phyloP scores from a whole-genome alignment of 2,797 vertebrate species.

The Neosilurus hyrtlii region DNA sequence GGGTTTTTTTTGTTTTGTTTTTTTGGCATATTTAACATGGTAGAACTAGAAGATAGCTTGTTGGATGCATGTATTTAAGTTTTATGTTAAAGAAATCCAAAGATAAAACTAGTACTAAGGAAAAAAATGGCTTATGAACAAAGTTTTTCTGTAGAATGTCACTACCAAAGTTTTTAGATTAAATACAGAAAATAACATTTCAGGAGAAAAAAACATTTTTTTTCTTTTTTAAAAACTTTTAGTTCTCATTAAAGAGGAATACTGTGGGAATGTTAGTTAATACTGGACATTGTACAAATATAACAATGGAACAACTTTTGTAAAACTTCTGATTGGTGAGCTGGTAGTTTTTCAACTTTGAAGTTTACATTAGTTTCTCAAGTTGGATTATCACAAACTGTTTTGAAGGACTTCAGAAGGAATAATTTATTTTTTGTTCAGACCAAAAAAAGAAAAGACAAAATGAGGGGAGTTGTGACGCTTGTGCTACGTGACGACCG shows the following conservation, averaged over 20 bases:
- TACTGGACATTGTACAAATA: slow-evolving; percentile 51
- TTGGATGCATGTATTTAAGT: slow-evolving; percentile 56
- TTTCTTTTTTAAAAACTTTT: slow-evolving; percentile 21
- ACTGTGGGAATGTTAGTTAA: slow-evolving; percentile 49
- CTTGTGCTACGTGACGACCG: slow-evolving; percentile 67
- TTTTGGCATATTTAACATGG: slow-evolving; percentile 39
- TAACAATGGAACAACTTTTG: slow-evolving; percentile 55
- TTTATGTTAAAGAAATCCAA: slow-evolving; percentile 60
- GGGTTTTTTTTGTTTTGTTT: too few relatives aligned
- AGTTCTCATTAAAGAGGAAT: slow-evolving; percentile 43
- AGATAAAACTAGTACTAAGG: slow-evolving; percentile 54
- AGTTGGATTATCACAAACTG: slow-evolving; percentile 44
- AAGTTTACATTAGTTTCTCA: slow-evolving; percentile 58
- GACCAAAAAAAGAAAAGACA: slow-evolving; percentile 83
- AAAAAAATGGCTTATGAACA: slow-evolving; percentile 51
- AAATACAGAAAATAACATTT: slow-evolving; percentile 40
- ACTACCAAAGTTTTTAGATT: slow-evolving; percentile 59
- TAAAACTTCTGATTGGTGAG: slow-evolving; percentile 52
- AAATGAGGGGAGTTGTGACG: slow-evolving; percentile 64
- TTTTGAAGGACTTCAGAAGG: slow-evolving; percentile 72
- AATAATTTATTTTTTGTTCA: slow-evolving; percentile 80
- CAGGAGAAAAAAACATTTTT: slow-evolving; percentile 32
- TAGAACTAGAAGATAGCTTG: slow-evolving; percentile 52
- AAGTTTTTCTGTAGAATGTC: slow-evolving; percentile 55
- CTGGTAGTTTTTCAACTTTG: slow-evolving; percentile 38